Conservation (phyloP, 2,888 invertebrate genomes). For the Pilophorus perplexus region DNA sequence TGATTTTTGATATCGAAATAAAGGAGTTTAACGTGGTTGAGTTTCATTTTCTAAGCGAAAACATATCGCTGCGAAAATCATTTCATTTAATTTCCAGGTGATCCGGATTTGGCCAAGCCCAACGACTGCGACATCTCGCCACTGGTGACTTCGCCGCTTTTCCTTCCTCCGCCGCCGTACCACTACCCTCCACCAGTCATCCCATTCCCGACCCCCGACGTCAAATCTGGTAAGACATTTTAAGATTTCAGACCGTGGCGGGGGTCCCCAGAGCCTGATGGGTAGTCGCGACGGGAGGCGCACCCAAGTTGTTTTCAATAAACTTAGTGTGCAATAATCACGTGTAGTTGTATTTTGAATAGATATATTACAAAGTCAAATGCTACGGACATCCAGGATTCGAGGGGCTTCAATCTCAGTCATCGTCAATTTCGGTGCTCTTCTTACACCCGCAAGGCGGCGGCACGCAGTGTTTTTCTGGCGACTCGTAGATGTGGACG, state of each 20-base stretch:
- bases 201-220: constrained; percentile 28
- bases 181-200: constrained; percentile 29
- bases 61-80: too few relatives aligned
- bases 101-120: not conserved
- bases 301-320: too few relatives aligned
- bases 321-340: too few relatives aligned
- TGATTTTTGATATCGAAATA: too few relatives aligned
- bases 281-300: not conserved
- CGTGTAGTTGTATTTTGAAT: too few relatives aligned
- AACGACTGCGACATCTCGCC: constrained; percentile 13
- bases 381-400: too few relatives aligned
- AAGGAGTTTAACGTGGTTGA: too few relatives aligned
- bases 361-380: too few relatives aligned
- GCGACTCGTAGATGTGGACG: constrained; percentile 8
- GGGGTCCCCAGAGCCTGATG: not conserved
- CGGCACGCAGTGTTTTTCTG: not conserved
- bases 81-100: constrained; percentile 1
- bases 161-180: constrained; percentile 39
- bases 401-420: too few relatives aligned
- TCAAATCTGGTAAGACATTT: constrained; percentile 25
- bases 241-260: not conserved
- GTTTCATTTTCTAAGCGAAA: too few relatives aligned
- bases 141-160: constrained; percentile 33
- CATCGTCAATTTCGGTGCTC: too few relatives aligned
- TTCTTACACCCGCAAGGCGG: not conserved